Evolutionary conservation across 2,797 vertebrate species (phyloP).

Genomic region (Taeniopygia guttata): DNA sequence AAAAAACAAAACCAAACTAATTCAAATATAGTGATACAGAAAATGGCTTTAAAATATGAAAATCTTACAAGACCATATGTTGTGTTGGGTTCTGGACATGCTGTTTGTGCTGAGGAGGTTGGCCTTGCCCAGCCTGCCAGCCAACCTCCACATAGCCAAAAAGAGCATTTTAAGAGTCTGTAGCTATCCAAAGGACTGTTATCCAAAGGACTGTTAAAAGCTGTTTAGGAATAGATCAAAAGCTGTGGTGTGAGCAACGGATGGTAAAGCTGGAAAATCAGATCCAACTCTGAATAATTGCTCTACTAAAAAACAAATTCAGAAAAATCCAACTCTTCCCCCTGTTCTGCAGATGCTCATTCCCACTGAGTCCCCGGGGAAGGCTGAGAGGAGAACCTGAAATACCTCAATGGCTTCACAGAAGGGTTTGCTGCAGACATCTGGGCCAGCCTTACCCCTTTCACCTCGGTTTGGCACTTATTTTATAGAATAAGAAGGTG

Average conservation of each 20-base stretch:
- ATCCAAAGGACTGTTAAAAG: background rate
- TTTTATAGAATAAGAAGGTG: background rate
- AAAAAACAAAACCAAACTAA: background rate
- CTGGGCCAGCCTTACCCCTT: background rate
- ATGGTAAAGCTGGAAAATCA: background rate
- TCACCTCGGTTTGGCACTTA: constrained; percentile 19
- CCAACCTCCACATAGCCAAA: background rate
- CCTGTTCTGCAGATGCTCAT: background rate
- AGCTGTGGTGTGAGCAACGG: background rate
- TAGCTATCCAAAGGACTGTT: constrained; percentile 2
- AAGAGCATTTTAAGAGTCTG: background rate
- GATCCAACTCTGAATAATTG: background rate
- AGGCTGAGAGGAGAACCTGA: background rate
- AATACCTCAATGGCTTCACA: background rate
- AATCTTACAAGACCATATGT: background rate
- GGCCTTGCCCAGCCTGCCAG: background rate
- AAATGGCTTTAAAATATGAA: constrained; percentile 2
- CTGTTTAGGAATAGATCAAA: background rate
- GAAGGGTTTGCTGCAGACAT: background rate
- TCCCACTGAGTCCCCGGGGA: background rate
- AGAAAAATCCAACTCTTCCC: background rate
- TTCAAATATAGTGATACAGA: background rate
- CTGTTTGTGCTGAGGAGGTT: background rate
- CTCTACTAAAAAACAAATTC: background rate
- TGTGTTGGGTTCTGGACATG: background rate